Percentiles rank a stretch among this genome's conserved stretches.
Evolutionary conservation across 2,888 invertebrate genomes (phyloP).

Genomic region (Coenonympha arcania): DNA sequence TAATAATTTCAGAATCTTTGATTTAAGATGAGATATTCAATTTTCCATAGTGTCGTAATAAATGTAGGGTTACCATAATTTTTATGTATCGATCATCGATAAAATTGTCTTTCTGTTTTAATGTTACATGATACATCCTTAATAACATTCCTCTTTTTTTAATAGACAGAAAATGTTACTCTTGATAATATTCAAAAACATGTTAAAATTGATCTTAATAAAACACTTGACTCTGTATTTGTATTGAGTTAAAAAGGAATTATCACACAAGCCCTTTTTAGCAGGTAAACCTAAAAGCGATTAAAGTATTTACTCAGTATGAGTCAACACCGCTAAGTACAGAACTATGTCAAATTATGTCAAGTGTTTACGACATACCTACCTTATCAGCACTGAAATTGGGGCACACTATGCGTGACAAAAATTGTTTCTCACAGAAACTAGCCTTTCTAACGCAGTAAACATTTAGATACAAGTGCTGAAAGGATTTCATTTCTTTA

Average conservation of each 20-base stretch:
- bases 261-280: background rate
- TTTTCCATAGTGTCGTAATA: too few relatives aligned
- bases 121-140: too few relatives aligned
- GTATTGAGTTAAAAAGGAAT: background rate
- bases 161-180: too few relatives aligned
- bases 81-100: too few relatives aligned
- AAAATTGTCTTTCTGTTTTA: too few relatives aligned
- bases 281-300: background rate
- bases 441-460: background rate
- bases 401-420: background rate
- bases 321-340: slow-evolving; percentile 7
- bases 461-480: too few relatives aligned
- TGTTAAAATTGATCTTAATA: background rate
- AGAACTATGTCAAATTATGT: background rate
- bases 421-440: background rate
- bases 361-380: background rate
- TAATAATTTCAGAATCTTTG: background rate
- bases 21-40: too few relatives aligned
- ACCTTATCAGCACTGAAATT: slow-evolving; percentile 2
- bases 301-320: slow-evolving; percentile 1
- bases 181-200: background rate
- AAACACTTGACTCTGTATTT: background rate
- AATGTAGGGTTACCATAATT: background rate
- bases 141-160: too few relatives aligned
- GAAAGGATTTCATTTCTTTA: too few relatives aligned